These are phyloP conservation scores for Dastarcus helophoroides DNA, from an alignment of 2,888 invertebrate genomes.

Conservation along the genomic window DNA sequence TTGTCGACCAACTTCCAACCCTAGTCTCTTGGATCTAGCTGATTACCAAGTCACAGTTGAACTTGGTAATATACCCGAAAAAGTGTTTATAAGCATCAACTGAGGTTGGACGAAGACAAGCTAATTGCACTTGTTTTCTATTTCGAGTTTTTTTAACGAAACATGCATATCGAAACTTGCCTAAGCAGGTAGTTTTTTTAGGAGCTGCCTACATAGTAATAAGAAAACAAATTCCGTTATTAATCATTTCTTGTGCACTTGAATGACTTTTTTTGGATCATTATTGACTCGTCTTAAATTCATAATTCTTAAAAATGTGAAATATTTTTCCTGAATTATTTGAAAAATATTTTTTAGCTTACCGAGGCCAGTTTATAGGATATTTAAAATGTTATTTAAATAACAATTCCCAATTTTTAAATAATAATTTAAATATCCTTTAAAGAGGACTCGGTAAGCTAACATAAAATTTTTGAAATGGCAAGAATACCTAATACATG, in stretches of 20 bases:
- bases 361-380: no score
- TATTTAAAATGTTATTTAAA: no score
- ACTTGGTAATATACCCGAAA: slow-evolving; percentile 16
- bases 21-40: slow-evolving; percentile 15
- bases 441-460: no score
- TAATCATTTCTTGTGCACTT: slow-evolving; percentile 10
- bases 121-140: slow-evolving; percentile 15
- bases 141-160: slow-evolving; percentile 16
- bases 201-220: slow-evolving; percentile 15
- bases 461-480: no score
- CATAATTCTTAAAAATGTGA: no score
- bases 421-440: no score
- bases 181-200: slow-evolving; percentile 14
- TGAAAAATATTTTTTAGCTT: no score
- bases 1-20: slow-evolving; percentile 13
- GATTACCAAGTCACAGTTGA: slow-evolving; percentile 14
- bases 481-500: no score
- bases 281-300: no score
- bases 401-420: no score
- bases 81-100: slow-evolving; percentile 16
- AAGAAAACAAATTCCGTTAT: slow-evolving; percentile 13
- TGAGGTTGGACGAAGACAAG: slow-evolving; percentile 17
- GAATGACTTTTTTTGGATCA: slow-evolving; percentile 11
- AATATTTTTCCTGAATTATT: no score
- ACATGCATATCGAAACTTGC: slow-evolving; percentile 16